Base-by-base conservation (phyloP, 2,797 vertebrate species). In the Phoebastria nigripes region DNA sequence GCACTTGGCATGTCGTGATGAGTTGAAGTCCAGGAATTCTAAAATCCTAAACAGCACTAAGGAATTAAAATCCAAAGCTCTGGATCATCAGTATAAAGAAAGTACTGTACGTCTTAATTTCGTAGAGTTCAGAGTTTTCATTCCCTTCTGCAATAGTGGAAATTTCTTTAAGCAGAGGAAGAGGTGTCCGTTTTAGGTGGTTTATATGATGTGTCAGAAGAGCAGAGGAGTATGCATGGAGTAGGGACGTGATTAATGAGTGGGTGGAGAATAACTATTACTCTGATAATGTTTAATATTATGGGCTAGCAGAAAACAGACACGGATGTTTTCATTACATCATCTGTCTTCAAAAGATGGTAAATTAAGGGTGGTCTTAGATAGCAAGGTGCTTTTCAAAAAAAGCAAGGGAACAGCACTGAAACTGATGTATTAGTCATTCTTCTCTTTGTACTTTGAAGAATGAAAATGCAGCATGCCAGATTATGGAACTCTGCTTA, bases 351-450 rank as follows among this genome's bases (percentile, higher is more conserved):
- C 76, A 67, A 73, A 92, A 86, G 26, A 78, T 89, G 72, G 79
- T 93, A 94, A 93, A 89, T 93, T 89, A 96, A 88, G 72, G 65
- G 77, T 91, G 87, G 82, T 88, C 82, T 49, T 56, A 51, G 65
- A 52, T 22, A 92, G 87, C 76, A 95, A 96, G 89, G 91, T 87
- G 79, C 52, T 94, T 96, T 93, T 82, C 17, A 63, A 59, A 82
- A 84, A 71, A 56, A 61, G 37, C 46, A 55, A 63, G 62, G 55
- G 47, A 93, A 55, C 35, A 82, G 44, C 59, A 25, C 46, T 65
- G 82, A 91, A 87, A 72, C 65, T 58, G 65, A 89, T 88, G 47
- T 72, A 83, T 94, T 87, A 95, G 59, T 82, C 84, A 59, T 76
- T 81, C 52, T 66, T 87, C 58, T 79, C 44, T 93, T 94, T 91